Percentiles rank a stretch among this genome's conserved stretches.
Evolutionary conservation across 2,888 invertebrate species (phyloP).

Genomic region (Patella depressa): DNA sequence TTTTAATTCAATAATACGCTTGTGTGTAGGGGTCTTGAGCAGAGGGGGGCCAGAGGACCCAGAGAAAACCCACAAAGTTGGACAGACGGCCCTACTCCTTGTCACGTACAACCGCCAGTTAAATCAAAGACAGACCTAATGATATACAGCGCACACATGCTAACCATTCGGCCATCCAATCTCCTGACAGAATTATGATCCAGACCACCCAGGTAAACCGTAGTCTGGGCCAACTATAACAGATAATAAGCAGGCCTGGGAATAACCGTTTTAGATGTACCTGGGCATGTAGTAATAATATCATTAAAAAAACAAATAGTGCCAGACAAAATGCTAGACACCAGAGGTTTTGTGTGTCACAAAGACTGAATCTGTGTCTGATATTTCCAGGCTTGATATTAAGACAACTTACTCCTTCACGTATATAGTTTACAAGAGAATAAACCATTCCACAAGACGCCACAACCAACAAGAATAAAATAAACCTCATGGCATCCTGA

Average conservation of each 20-base stretch:
- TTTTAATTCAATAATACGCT: too few species aligned
- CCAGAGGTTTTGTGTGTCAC: neutral
- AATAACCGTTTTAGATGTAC: slow-evolving; percentile 14
- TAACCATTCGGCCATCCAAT: neutral
- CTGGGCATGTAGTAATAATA: too few species aligned
- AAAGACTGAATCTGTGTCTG: neutral
- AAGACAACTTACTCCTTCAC: slow-evolving; percentile 44
- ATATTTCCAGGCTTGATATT: neutral
- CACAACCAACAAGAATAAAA: slow-evolving; percentile 83
- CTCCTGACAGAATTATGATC: slow-evolving; percentile 4
- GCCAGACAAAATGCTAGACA: too few species aligned
- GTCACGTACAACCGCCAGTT: too few species aligned
- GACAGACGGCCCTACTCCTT: too few species aligned
- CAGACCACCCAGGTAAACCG: slow-evolving; percentile 5
- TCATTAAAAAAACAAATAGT: too few species aligned
- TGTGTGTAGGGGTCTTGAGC: too few species aligned
- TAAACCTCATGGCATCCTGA: slow-evolving; percentile 84
- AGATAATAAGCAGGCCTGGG: neutral
- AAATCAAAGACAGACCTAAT: too few species aligned
- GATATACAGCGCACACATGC: too few species aligned
- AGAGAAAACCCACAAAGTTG: too few species aligned
- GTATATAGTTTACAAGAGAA: slow-evolving; percentile 83
- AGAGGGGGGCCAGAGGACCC: too few species aligned
- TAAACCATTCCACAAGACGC: slow-evolving; percentile 87
- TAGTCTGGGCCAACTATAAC: neutral